Evolutionary conservation across 2,888 invertebrate genomes (phyloP).

Genomic region (Trissonchulus latispiculum): DNA sequence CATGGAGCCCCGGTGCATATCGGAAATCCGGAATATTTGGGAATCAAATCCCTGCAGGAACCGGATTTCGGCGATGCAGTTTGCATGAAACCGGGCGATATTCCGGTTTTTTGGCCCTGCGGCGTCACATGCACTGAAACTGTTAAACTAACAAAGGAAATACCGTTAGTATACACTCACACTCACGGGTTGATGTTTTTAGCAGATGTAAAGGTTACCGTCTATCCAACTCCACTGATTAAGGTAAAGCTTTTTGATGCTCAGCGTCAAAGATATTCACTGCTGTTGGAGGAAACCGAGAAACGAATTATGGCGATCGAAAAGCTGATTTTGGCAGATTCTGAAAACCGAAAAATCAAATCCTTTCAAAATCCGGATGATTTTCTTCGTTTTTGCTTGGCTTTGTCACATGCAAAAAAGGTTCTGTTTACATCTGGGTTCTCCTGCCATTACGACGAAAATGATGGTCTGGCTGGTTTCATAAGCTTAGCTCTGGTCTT

Average conservation of each 20-base stretch:
- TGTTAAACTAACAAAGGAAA: too few species aligned
- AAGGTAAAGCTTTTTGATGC: too few species aligned
- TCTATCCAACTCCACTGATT: too few species aligned
- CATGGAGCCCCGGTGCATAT: background rate
- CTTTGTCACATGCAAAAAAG: background rate
- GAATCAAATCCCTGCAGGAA: background rate
- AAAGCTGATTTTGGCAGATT: background rate
- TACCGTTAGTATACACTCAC: background rate
- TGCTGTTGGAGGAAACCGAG: too few species aligned
- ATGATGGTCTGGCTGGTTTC: background rate
- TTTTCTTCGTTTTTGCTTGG: background rate
- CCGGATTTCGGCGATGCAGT: background rate
- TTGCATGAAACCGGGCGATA: background rate
- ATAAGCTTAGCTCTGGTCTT: background rate
- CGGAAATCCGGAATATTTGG: too few species aligned
- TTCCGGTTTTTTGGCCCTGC: background rate
- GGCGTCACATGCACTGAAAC: background rate
- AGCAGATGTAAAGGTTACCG: background rate
- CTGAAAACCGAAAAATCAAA: background rate
- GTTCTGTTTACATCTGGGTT: background rate
- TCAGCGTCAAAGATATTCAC: too few species aligned
- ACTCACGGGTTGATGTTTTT: background rate
- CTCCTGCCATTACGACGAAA: background rate
- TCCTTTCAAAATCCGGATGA: background rate
- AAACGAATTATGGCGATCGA: background rate